Evolutionary conservation across 2,797 vertebrate species (phyloP).

Genomic region (Chromis chromis): DNA sequence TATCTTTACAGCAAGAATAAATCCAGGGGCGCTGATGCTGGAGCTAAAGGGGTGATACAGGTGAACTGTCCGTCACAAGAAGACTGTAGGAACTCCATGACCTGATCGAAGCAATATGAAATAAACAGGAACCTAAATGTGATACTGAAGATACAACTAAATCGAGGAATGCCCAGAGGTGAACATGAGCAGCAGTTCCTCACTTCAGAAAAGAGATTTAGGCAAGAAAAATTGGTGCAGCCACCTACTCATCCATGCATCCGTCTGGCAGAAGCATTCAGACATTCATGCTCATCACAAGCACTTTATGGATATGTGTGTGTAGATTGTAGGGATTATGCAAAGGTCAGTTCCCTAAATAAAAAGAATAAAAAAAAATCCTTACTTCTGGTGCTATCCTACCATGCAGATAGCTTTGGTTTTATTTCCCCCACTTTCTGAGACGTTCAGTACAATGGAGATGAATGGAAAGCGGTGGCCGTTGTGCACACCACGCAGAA

Average conservation of each 20-base stretch:
- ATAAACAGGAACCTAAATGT: conserved; percentile 38
- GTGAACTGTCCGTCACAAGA: conserved; percentile 34
- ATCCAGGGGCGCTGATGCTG: conserved; percentile 43
- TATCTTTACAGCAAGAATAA: conserved; percentile 77
- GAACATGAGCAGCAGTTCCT: conserved; percentile 38
- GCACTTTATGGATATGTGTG: conserved; percentile 12
- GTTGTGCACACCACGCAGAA: not conserved
- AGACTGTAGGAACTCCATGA: conserved; percentile 42
- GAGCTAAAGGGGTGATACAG: conserved; percentile 7
- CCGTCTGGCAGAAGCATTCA: conserved; percentile 5
- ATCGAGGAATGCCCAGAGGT: conserved; percentile 33
- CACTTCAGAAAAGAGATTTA: conserved; percentile 31
- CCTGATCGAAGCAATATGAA: conserved; percentile 48
- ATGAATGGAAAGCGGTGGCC: conserved; percentile 13
- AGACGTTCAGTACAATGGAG: not conserved
- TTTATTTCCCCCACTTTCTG: conserved; percentile 1
- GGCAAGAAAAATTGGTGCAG: conserved; percentile 19
- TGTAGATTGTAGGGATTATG: conserved; percentile 4
- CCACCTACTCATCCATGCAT: conserved; percentile 30
- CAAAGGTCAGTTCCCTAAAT: conserved; percentile 5
- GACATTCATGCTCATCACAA: conserved; percentile 12
- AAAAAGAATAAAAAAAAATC: not conserved
- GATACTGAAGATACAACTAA: conserved; percentile 60
- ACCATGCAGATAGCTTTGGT: not conserved
- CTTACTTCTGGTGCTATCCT: conserved; percentile 1